phyloP scores from a whole-genome alignment of 2,797 vertebrate genomes.

The Megaceryle alcyon region DNA sequence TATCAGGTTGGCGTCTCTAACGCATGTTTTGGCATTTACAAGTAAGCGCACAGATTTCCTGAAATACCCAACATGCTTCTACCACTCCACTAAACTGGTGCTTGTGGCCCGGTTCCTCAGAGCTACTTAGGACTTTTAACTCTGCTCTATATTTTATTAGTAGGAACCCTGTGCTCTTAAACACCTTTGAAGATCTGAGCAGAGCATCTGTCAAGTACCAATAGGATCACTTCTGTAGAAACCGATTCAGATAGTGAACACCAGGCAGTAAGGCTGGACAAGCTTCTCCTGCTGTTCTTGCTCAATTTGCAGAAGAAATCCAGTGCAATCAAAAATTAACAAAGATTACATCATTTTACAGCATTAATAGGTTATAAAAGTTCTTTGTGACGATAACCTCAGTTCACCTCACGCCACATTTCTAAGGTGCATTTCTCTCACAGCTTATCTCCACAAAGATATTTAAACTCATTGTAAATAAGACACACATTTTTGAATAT shows the following conservation, averaged over 20 bases:
- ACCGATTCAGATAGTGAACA: background rate
- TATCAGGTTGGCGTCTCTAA: background rate
- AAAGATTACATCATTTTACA: background rate
- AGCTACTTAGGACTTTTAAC: background rate
- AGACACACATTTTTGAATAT: conserved; percentile 54
- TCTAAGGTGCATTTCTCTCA: background rate
- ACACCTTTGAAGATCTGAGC: background rate
- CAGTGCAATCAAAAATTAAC: background rate
- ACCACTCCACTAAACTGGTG: background rate
- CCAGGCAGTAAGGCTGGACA: background rate
- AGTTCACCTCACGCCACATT: background rate
- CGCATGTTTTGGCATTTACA: background rate
- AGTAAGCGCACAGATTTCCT: background rate
- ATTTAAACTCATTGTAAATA: conserved; percentile 63
- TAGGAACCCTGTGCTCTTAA: background rate
- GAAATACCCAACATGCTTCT: background rate
- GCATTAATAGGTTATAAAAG: background rate
- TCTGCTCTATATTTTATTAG: background rate
- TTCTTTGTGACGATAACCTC: background rate
- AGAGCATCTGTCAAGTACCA: background rate
- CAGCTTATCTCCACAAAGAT: conserved; percentile 15
- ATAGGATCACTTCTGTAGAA: background rate
- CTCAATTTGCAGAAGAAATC: background rate
- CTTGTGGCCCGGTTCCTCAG: background rate
- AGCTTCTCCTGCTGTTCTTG: background rate